These are phyloP conservation scores for Cyrtonyx montezumae DNA, from an alignment of 2,113 vertebrate species.

Conservation along the genomic window DNA sequence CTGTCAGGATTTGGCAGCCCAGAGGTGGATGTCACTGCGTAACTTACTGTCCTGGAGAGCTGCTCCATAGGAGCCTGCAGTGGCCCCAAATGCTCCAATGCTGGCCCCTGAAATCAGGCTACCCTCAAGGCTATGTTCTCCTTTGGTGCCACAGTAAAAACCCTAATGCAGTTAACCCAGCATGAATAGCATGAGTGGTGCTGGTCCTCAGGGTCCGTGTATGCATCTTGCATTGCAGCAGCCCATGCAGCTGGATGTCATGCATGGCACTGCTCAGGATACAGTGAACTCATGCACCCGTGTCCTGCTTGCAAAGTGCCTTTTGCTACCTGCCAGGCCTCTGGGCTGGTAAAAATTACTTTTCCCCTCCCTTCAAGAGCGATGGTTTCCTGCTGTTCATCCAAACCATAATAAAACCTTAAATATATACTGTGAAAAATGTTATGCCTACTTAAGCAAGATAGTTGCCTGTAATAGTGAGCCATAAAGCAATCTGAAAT, in stretches of 20 bases:
- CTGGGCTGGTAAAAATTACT: conserved; percentile 17
- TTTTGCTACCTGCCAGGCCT: not conserved
- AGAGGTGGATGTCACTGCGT: not conserved
- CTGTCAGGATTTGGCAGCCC: not conserved
- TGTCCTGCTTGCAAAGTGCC: not conserved
- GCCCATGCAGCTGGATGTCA: not conserved
- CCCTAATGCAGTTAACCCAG: not conserved
- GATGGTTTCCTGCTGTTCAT: conserved; percentile 38
- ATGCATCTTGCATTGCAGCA: rapidly evolving
- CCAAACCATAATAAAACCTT: conserved; percentile 49
- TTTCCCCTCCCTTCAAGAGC: conserved; percentile 7
- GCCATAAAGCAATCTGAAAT: conserved; percentile 62
- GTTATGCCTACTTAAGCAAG: conserved; percentile 67
- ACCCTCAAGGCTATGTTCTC: not conserved
- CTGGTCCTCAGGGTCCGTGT: rapidly evolving
- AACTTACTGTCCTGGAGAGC: not conserved
- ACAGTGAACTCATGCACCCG: not conserved
- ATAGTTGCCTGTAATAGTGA: conserved; percentile 55
- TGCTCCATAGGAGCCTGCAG: not conserved
- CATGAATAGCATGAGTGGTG: rapidly evolving
- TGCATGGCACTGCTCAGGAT: not conserved
- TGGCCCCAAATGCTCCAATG: not conserved
- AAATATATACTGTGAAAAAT: conserved; percentile 69
- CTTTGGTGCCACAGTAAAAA: not conserved
- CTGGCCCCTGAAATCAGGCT: not conserved